A percentile compares a stretch with the other conserved stretches of the same genome.
Evolutionary conservation across 2,113 vertebrate species (phyloP).

Genomic region (Bufo bufo): DNA sequence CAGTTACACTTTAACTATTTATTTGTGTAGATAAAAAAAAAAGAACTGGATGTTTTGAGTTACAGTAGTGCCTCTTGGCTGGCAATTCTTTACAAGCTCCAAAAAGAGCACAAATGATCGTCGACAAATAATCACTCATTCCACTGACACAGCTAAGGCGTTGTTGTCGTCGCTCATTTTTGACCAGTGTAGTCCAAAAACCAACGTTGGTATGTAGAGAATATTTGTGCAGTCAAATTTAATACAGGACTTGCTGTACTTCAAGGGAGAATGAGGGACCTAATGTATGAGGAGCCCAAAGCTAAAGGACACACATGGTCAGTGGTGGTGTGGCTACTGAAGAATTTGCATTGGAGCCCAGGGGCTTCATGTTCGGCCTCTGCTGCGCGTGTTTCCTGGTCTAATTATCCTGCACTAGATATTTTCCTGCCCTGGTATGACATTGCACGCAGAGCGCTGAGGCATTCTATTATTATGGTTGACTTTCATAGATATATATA

Average conservation of each 20-base stretch:
- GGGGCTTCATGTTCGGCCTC: not conserved
- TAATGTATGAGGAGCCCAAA: too few relatives aligned
- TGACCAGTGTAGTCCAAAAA: not conserved
- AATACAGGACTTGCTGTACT: not conserved
- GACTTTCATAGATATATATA: not conserved
- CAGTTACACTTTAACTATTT: too few relatives aligned
- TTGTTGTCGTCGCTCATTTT: not conserved
- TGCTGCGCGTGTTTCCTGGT: not conserved
- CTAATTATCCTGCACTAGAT: not conserved
- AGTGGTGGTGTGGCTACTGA: not conserved
- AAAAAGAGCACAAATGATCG: not conserved
- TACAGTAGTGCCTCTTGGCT: not conserved
- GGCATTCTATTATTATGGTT: not conserved
- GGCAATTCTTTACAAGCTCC: not conserved
- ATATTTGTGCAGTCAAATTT: not conserved
- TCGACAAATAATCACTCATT: not conserved
- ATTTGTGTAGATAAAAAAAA: too few relatives aligned
- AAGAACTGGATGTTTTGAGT: too few relatives aligned
- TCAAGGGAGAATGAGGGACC: not conserved
- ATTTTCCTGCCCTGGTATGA: not conserved
- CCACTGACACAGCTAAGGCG: not conserved
- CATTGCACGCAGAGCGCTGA: not conserved
- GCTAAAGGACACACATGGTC: too few relatives aligned
- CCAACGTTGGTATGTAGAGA: not conserved
- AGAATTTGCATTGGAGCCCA: not conserved